Evolutionary conservation across 2,113 vertebrate genomes (phyloP), one percentile per base, ranked within the genome.

Genomic region (Theristicus caerulescens): DNA sequence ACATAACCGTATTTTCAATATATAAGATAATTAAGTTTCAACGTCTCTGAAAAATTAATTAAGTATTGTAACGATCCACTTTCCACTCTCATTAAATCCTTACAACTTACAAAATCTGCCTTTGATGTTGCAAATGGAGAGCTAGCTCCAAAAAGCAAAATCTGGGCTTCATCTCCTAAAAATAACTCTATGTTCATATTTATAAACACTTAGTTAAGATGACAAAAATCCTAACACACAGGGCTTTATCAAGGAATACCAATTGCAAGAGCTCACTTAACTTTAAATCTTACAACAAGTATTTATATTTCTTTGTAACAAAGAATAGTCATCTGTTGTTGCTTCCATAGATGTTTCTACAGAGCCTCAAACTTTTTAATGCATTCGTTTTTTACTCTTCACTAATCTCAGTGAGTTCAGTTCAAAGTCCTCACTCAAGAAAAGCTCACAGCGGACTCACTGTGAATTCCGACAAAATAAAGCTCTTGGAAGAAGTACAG

Each of bases 21-120:
- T 65, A 87, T 86, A 93, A 96, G 55, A 84, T 80, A 95, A 93
- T 61, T 65, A 74, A 93, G 76, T 86, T 96, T 95, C 65, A 79
- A 22, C 10, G 10, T 38, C 18, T 38, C 80, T 76, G 61, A 94
- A 93, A 82, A 90, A 95, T 47, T 38, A 91, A 87, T 85, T 34
- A 24, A 79, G 9, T 70, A 65, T 61, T 80, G 49, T 76, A 84
- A 82, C 66, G 40, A 94, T 80, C 62, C 71, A 22, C 15, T 65
- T 31, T 26, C 31, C 62, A 42, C 26, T 88, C 70, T 91, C 61
- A 87, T 51, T 66, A 93, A 82, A 84, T 65, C 44, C 47, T 86
- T 77, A 49, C 16, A 57, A 70, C 8, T 89, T 82, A 83, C 10
- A 80, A 94, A 97, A 93, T 83, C 71, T 78, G 16, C 10, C 67